Base-by-base conservation (phyloP, 2,888 invertebrate species). In the Meta bourneti region DNA sequence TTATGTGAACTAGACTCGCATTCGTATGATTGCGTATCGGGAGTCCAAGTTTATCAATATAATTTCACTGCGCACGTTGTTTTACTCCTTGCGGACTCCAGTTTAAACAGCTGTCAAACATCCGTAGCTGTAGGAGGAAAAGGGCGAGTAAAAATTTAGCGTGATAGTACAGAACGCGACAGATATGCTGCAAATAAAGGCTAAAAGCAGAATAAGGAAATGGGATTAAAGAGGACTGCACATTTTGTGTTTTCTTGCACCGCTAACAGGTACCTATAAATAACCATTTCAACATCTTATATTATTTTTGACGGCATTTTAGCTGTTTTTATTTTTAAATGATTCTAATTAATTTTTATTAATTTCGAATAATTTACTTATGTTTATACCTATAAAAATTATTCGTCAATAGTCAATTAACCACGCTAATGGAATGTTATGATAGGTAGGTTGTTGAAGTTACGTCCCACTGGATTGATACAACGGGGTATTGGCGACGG, bases 101-200 rank as follows among this genome's bases (percentile, higher is more conserved):
- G 61, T 61, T 61, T 61, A 61, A 61, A 61, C 61, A 61, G 61
- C 61, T 61, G 61, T 61, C 61, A 61, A 61, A 61, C 61, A 61
- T 61, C 61, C 61, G 61, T 61, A 61, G 61, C 11, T 61, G 61
- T 61, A 61, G 61, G 11, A 61, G 61, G 61, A 61, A 61, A 61
- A 7, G 7, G 8, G 61, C 13, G 61, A 61, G 61, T 61, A 16
- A 61, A 61, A 61, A 16, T 61, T 61, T 16, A 61, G 61, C 9
- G 61, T 61, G 16, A 61, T 61, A 61, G 9, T 61, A 61, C 61
- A 16, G 8, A 61, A 61, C 16, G 61, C 61, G 61, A 61, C 61
- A 5, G 0, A 61, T 61, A 16, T 61, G 16, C 16, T 11, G 61
- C 61, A 16, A 61, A 61, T 9, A 16, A 5, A 61, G 61, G 13